Conservation (phyloP, 2,888 invertebrate genomes). For the Lamproptera curius region DNA sequence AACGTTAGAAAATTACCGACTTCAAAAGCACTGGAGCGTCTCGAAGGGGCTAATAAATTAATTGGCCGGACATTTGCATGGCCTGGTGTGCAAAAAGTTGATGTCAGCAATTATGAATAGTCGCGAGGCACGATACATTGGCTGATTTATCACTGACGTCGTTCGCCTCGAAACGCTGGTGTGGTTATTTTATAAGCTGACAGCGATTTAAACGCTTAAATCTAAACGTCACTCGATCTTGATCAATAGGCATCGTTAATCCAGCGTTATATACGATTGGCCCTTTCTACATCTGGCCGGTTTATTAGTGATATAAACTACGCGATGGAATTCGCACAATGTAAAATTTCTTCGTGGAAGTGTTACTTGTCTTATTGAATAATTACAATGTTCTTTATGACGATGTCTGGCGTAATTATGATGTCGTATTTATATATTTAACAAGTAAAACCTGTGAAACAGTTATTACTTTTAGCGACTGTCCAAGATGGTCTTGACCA, state of each 20-base stretch:
- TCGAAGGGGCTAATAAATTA: slow-evolving; percentile 41
- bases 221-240: slow-evolving; percentile 17
- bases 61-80: slow-evolving; percentile 49
- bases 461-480: too few species aligned
- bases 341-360: too few species aligned
- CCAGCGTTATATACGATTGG: slow-evolving; percentile 10
- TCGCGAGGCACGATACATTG: slow-evolving; percentile 46
- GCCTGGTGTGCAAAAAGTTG: slow-evolving; percentile 54
- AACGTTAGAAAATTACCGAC: slow-evolving; percentile 5
- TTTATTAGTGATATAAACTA: slow-evolving; percentile 7
- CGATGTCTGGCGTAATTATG: too few species aligned
- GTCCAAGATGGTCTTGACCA: too few species aligned
- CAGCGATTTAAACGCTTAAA: slow-evolving; percentile 19
- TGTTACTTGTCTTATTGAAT: too few species aligned
- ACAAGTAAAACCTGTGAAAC: too few species aligned
- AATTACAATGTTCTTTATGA: too few species aligned
- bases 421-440: slow-evolving; percentile 2
- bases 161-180: slow-evolving; percentile 38
- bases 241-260: slow-evolving; percentile 18
- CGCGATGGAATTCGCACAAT: neutral
- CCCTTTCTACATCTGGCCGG: slow-evolving; percentile 9
- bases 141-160: slow-evolving; percentile 50
- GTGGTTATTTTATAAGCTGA: slow-evolving; percentile 26
- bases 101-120: slow-evolving; percentile 62
- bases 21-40: slow-evolving; percentile 8